Evolutionary conservation across 1,140 invertebrate species (phyloP).

Genomic region (Wasmannia auropunctata): DNA sequence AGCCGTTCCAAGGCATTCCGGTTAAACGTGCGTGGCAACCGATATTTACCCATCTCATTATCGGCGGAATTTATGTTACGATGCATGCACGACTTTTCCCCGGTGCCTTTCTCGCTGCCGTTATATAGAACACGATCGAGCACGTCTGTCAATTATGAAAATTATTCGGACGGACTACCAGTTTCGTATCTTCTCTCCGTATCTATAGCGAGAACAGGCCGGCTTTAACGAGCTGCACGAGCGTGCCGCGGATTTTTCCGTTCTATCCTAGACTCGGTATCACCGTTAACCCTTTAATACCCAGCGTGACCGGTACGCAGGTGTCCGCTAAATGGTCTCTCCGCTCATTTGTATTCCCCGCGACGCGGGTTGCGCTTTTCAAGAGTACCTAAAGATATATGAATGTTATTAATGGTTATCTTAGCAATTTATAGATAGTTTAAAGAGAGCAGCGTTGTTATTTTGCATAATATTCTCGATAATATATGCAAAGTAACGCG

Average conservation of each 20-base stretch:
- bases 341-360: slow-evolving; percentile 6
- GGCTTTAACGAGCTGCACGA: slow-evolving; percentile 23
- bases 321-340: slow-evolving; percentile 10
- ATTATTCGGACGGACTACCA: slow-evolving; percentile 63
- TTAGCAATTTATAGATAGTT: background rate
- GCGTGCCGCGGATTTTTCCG: slow-evolving; percentile 20
- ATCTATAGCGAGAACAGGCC: slow-evolving; percentile 50
- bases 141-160: slow-evolving; percentile 75
- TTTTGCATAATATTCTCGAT: no score
- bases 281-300: slow-evolving; percentile 44
- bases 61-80: slow-evolving; percentile 75
- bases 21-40: slow-evolving; percentile 76
- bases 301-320: slow-evolving; percentile 10
- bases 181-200: slow-evolving; percentile 66
- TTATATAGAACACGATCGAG: slow-evolving; percentile 45
- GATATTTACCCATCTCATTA: slow-evolving; percentile 79
- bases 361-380: background rate
- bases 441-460: background rate
- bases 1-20: slow-evolving; percentile 68
- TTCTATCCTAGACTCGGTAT: slow-evolving; percentile 3
- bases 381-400: background rate
- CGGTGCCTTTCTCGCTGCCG: slow-evolving; percentile 57
- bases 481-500: background rate
- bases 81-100: slow-evolving; percentile 62
- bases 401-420: slow-evolving; percentile 7